Conservation (phyloP, 1,140 invertebrate species). For the Apis mellifera region DNA sequence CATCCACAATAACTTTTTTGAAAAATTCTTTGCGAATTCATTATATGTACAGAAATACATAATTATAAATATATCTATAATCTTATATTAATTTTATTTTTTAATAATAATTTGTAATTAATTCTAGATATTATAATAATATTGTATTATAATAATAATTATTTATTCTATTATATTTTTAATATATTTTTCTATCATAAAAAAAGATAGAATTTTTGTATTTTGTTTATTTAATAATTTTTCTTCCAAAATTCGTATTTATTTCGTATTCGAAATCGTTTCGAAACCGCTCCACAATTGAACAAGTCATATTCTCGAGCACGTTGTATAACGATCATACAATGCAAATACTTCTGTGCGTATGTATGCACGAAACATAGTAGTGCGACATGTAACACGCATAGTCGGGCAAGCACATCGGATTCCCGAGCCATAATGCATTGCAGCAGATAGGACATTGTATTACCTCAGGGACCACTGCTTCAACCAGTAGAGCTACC, state of each 20-base stretch:
- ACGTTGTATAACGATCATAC: constrained; percentile 28
- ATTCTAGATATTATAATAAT: too few species aligned
- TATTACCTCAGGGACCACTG: constrained; percentile 42
- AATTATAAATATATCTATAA: too few species aligned
- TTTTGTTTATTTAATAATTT: neutral
- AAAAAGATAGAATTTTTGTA: too few species aligned
- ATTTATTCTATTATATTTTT: too few species aligned
- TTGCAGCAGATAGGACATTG: constrained; percentile 63
- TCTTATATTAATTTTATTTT: too few species aligned
- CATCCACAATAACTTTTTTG: too few species aligned
- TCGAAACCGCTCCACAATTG: neutral
- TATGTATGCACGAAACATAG: constrained; percentile 5
- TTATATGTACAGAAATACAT: too few species aligned
- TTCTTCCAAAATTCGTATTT: neutral
- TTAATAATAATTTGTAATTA: too few species aligned
- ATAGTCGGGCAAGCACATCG: constrained; percentile 9
- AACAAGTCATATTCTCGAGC: neutral
- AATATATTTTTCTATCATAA: too few species aligned
- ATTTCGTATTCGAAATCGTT: neutral
- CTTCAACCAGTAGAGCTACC: constrained; percentile 18
- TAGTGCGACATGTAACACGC: constrained; percentile 34
- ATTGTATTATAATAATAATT: too few species aligned
- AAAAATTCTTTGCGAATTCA: too few species aligned
- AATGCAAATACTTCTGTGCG: constrained; percentile 44
- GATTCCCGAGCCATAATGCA: constrained; percentile 50